phyloP scores from a whole-genome alignment of 2,797 vertebrate genomes.

The Etheostoma nigrum region DNA sequence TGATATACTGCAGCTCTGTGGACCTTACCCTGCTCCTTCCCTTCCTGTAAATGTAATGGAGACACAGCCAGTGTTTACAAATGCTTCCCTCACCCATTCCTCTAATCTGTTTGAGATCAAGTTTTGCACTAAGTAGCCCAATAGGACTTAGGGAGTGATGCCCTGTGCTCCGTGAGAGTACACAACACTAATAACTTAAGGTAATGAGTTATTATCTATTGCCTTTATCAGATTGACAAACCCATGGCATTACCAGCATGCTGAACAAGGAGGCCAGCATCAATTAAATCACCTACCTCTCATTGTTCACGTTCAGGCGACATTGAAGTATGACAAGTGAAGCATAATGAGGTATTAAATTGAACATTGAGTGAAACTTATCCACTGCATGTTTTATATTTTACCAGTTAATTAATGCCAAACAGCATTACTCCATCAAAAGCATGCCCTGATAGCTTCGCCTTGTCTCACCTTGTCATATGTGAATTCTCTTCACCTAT shows the following conservation, averaged over 20 bases:
- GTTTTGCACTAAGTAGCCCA: conserved; percentile 35
- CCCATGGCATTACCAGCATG: conserved; percentile 39
- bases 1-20: conserved; percentile 33
- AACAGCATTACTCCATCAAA: conserved; percentile 76
- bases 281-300: conserved; percentile 71
- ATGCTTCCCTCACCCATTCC: conserved; percentile 23
- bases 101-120: conserved; percentile 52
- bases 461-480: conserved; percentile 42
- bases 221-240: conserved; percentile 65
- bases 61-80: conserved; percentile 39
- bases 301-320: conserved; percentile 63
- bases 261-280: conserved; percentile 48
- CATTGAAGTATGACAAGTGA: conserved; percentile 76
- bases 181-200: conserved; percentile 60
- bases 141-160: conserved; percentile 25
- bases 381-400: conserved; percentile 74
- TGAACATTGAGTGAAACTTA: conserved; percentile 76
- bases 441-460: conserved; percentile 40
- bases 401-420: conserved; percentile 77
- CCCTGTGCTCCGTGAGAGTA: conserved; percentile 12
- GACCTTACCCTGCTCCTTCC: conserved; percentile 1
- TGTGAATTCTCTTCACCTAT: conserved; percentile 26
- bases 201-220: conserved; percentile 71
- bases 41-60: conserved; percentile 22
- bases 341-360: conserved; percentile 85